Conservation (phyloP, 37 sponge, comb jelly and placozoan genomes). For the Halichondria panicea region DNA sequence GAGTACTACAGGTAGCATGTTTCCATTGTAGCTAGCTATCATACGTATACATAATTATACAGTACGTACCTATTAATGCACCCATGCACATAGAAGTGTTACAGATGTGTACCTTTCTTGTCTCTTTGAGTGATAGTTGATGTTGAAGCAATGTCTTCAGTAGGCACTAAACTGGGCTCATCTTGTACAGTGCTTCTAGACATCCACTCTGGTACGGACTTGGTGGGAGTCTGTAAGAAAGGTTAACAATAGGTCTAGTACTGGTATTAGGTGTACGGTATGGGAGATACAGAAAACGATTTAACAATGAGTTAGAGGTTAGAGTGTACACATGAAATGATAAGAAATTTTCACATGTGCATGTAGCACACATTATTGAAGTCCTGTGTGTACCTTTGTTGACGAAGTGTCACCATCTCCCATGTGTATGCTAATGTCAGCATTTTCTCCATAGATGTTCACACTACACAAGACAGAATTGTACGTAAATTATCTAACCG, state of each 20-base stretch:
- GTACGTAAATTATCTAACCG: not conserved
- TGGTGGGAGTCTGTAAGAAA: conserved; percentile 17
- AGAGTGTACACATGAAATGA: not conserved
- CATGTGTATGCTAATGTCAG: conserved; percentile 54
- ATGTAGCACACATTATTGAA: not conserved
- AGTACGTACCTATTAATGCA: too few species aligned
- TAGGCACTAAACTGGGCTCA: too few species aligned
- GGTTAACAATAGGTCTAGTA: not conserved
- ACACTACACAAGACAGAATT: conserved; percentile 1
- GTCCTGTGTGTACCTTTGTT: too few species aligned
- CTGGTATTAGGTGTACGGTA: not conserved
- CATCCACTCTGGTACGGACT: conserved; percentile 72
- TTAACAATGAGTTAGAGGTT: not conserved
- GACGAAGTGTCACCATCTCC: conserved; percentile 30
- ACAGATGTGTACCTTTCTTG: too few species aligned
- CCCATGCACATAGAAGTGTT: too few species aligned
- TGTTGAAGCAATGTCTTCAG: too few species aligned
- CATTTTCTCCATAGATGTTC: conserved; percentile 54
- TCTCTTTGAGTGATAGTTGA: too few species aligned
- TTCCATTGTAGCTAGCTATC: too few species aligned
- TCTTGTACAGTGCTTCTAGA: conserved; percentile 60
- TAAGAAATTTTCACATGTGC: not conserved
- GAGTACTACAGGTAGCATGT: too few species aligned
- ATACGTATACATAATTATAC: too few species aligned
- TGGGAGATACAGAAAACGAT: not conserved